Evolutionary conservation across 2,113 vertebrate species (phyloP).

Genomic region (Verasper variegatus): DNA sequence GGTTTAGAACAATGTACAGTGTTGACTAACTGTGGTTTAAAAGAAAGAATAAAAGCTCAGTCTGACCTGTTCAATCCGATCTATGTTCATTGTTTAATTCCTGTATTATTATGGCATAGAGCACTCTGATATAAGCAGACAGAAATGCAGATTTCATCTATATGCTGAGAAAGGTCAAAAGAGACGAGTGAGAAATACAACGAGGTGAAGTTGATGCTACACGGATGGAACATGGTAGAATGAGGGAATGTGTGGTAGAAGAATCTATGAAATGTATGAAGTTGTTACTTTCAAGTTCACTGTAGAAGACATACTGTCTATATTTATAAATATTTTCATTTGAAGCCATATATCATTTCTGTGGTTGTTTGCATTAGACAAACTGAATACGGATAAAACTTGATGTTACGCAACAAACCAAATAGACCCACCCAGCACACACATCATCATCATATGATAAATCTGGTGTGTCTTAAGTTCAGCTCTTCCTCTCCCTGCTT

Average conservation of each 20-base stretch:
- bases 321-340: too few relatives aligned
- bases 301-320: too few relatives aligned
- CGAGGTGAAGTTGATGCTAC: background rate
- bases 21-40: background rate
- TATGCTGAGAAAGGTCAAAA: slow-evolving; percentile 31
- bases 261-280: background rate
- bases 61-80: slow-evolving; percentile 7
- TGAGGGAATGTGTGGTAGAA: background rate
- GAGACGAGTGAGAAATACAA: background rate
- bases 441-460: too few relatives aligned
- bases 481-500: too few relatives aligned
- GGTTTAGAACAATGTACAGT: background rate
- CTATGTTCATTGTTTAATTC: slow-evolving; percentile 6
- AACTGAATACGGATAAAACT: too few relatives aligned
- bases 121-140: slow-evolving; percentile 1
- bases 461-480: too few relatives aligned
- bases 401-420: too few relatives aligned
- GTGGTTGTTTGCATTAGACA: too few relatives aligned
- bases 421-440: too few relatives aligned
- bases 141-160: slow-evolving; percentile 30
- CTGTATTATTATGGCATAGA: slow-evolving; percentile 6
- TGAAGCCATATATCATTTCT: too few relatives aligned
- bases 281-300: too few relatives aligned
- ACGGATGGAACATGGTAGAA: background rate
- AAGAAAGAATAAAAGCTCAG: background rate